These are phyloP conservation scores for Drosophila nigricruria DNA, from an alignment of 2,888 invertebrate species.

Conservation along the genomic window DNA sequence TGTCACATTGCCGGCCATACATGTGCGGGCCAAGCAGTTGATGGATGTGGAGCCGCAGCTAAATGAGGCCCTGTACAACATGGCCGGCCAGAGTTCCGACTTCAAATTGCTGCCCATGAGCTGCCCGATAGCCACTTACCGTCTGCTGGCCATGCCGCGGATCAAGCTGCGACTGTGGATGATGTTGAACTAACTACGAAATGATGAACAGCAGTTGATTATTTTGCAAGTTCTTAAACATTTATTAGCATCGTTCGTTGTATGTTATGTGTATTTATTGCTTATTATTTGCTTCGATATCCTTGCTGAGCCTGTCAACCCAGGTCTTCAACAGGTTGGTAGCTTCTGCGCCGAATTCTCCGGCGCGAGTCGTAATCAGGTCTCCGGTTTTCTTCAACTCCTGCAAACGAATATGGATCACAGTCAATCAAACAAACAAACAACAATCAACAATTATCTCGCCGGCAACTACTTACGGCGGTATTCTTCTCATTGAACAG, in stretches of 20 bases:
- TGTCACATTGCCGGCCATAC: conserved; percentile 21
- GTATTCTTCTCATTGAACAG: conserved; percentile 5
- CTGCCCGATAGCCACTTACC: conserved; percentile 25
- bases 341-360: not conserved
- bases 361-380: not conserved
- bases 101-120: conserved; percentile 21
- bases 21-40: conserved; percentile 20
- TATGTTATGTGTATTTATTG: conserved; percentile 13
- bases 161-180: conserved; percentile 52
- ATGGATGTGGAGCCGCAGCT: conserved; percentile 20
- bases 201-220: not conserved
- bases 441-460: conserved; percentile 4
- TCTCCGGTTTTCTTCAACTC: conserved; percentile 3
- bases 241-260: conserved; percentile 35
- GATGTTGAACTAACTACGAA: conserved; percentile 20
- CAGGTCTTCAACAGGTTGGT: not conserved
- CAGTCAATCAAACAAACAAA: not conserved
- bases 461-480: conserved; percentile 4
- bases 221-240: conserved; percentile 33
- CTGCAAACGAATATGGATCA: not conserved
- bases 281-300: not conserved
- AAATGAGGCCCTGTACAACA: not conserved
- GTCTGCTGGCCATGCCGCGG: conserved; percentile 33
- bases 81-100: not conserved
- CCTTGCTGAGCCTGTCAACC: not conserved